Evolutionary conservation across 2,888 invertebrate genomes (phyloP), one percentile per base, ranked within the genome.

Genomic region (Polydrusus cervinus): DNA sequence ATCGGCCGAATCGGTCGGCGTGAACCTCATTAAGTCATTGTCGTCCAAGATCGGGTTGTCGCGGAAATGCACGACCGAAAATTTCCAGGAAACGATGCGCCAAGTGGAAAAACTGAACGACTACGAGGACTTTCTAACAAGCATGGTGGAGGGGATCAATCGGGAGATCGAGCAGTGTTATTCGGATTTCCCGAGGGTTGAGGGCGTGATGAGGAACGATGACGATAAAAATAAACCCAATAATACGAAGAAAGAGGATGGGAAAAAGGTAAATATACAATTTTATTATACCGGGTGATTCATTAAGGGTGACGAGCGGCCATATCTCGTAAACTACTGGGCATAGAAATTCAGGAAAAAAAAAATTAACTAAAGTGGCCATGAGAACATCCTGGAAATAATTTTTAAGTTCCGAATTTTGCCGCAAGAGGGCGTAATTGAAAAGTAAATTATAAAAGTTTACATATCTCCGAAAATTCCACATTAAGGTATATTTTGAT

Each of bases 61-160:
- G 47, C 47, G 16, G 14, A 75, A 75, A 66, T 57, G 77, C 16
- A 71, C 68, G 14, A 62, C 60, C 11, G 71, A 65, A 43, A 65
- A 55, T 53, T 71, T 73, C 25, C 51, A 60, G n/a, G 53, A 71
- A 53, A 66, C 64, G 10, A 77, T 77, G 70, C 53, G 65, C 14
- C 61, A 77, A 64, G 70, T 77, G 14, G 77, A 75, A 51, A 68
- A 77, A 51, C 25, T 77, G 13, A 45, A 34, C 34, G 70, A 78
- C 45, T 72, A 70, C 16, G 78, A 77, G 20, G 13, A 74, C 3
- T 71, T 79, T 14, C 20, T 80, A 61, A 78, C 78, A 13, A 77
- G 64, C 55, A 73, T 81, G 40, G 78, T 80, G 5, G 79, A 80
- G 18, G 75, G 78, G 14, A 73, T 80, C 34, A 76, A 79, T 40